Evolutionary conservation across 2,113 vertebrate genomes (phyloP), one percentile per base, ranked within the genome.

Genomic region (Agapornis roseicollis): DNA sequence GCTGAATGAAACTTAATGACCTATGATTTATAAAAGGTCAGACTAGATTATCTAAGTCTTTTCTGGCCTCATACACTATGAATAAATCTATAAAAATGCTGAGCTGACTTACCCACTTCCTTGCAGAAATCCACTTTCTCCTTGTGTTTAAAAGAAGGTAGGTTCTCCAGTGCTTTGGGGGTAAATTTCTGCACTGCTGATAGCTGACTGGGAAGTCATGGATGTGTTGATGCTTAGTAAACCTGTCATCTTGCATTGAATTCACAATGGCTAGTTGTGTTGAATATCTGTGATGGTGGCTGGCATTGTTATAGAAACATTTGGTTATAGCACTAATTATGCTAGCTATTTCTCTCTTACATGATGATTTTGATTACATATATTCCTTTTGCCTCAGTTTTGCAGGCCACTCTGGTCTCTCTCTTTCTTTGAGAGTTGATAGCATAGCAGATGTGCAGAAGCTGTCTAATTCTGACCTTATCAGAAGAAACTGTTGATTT

Each of bases 301-400:
- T 80, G 23, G 7, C 24, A 12, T 4, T 3, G 4, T 53, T 86
- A 44, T 84, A 63, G 28, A 13, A 70, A 27, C 7, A 53, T 49
- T 49, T 52, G 22, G 8, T 56, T 90, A 17, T 7, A 47, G 8
- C 23, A 35, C 9, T 42, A 47, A 55, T 33, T 50, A 35, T 2
- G 3, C 33, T 35, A 77, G 10, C 10, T 1, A 42, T 70, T 89
- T 84, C n/a, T 28, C 4, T 73, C 63, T 64, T 71, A 23, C 15
- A 2, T 0, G 0, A 28, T 33, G 29, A 9, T 2, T 68, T 4
- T 46, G 25, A 33, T 46, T 53, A 11, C 13, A 4, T 11, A 46
- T 55, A 17, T 60, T 50, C 25, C 25, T 29, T 18, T 13, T 76
- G 16, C 3, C 18, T 6, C 12, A 24, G 19, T 60, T 68, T 49